Conservation (phyloP, 2,113 vertebrate genomes). For the Myotis lucifugus region DNA sequence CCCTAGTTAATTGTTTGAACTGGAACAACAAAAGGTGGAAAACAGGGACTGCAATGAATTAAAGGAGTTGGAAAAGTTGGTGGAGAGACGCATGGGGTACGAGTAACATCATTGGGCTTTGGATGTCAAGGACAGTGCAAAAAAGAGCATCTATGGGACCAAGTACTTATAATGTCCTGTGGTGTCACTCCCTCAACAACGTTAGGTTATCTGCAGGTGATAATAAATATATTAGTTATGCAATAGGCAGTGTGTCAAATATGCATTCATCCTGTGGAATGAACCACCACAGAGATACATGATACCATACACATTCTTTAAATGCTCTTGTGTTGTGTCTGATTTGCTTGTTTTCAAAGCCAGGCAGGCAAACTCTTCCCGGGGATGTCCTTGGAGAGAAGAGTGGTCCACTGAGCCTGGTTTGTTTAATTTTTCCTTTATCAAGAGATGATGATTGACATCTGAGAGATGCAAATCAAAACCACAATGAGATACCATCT, state of each 20-base stretch:
- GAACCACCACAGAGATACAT: conserved; percentile 86
- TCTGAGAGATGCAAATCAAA: too few species aligned
- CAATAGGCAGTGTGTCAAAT: conserved; percentile 94
- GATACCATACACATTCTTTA: conserved; percentile 90
- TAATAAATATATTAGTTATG: conserved; percentile 95
- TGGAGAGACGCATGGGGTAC: conserved; percentile 76
- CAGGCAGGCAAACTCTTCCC: conserved; percentile 91
- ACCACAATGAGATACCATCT: too few species aligned
- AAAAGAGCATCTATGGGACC: conserved; percentile 77
- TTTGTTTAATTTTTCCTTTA: conserved; percentile 82
- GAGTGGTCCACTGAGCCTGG: conserved; percentile 84
- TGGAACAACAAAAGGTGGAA: conserved; percentile 72
- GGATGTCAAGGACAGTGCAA: conserved; percentile 80
- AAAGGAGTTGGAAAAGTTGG: conserved; percentile 74
- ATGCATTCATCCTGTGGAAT: conserved; percentile 90
- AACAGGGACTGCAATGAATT: conserved; percentile 80
- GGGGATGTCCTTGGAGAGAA: conserved; percentile 87
- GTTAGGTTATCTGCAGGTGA: conserved; percentile 85
- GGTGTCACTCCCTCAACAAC: conserved; percentile 83
- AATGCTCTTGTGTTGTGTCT: conserved; percentile 69
- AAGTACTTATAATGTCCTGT: conserved; percentile 77
- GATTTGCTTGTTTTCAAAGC: conserved; percentile 90
- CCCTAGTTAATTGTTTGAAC: conserved; percentile 68
- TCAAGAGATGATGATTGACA: conserved; percentile 84
- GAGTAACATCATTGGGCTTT: conserved; percentile 80